These are phyloP conservation scores for Spongia lamella DNA, from an alignment of 37 sponge, comb jelly and placozoan species.

Conservation along the genomic window DNA sequence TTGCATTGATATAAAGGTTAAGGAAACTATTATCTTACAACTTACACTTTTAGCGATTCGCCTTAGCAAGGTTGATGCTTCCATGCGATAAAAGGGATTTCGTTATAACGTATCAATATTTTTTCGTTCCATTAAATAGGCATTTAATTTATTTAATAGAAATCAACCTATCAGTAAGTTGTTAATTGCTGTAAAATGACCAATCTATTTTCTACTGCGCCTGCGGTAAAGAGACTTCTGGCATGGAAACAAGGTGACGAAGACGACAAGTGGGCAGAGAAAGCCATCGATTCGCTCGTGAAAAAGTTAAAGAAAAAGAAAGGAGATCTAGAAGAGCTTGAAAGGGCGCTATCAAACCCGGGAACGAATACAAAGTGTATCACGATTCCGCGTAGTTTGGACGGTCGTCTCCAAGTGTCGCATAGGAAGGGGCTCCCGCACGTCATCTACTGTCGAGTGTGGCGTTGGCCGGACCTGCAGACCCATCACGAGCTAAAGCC, in stretches of 20 bases:
- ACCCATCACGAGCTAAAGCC: slow-evolving; percentile 63
- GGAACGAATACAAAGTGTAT: slow-evolving; percentile 25
- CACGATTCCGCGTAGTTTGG: slow-evolving; percentile 33
- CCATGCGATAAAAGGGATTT: no score
- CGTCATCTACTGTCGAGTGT: slow-evolving; percentile 68
- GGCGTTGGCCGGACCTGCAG: slow-evolving; percentile 72
- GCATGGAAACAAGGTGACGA: slow-evolving; percentile 47
- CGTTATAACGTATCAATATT: no score
- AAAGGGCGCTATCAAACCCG: slow-evolving; percentile 17
- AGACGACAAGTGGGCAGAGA: slow-evolving; percentile 49
- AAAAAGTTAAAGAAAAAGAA: slow-evolving; percentile 28
- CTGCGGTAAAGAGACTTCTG: slow-evolving; percentile 31
- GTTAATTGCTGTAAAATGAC: no score
- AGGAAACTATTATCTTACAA: no score
- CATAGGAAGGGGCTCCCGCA: slow-evolving; percentile 54
- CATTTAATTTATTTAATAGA: no score
- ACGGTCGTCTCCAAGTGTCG: slow-evolving; percentile 42
- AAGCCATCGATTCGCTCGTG: slow-evolving; percentile 37
- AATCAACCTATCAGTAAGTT: no score
- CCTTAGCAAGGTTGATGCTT: no score
- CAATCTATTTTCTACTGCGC: slow-evolving; percentile 4
- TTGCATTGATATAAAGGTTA: no score
- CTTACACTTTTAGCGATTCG: no score
- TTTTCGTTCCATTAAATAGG: no score
- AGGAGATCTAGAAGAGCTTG: slow-evolving; percentile 26